These are phyloP conservation scores for Lobophora halterata DNA, from an alignment of 2,888 invertebrate genomes.

Conservation along the genomic window DNA sequence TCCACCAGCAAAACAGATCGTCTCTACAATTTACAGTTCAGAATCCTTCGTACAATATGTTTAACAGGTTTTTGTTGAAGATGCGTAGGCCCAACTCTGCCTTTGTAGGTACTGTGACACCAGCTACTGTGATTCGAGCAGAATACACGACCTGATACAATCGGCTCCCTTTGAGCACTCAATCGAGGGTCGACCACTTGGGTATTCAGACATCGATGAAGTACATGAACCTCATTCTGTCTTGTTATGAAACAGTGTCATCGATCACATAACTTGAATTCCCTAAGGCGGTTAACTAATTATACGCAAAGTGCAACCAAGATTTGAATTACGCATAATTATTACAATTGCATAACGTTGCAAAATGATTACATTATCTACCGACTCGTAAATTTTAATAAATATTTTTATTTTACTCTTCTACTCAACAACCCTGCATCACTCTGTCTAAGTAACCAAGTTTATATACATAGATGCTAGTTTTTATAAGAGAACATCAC, in stretches of 20 bases:
- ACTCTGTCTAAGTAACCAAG: too few species aligned
- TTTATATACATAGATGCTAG: too few species aligned
- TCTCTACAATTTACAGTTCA: too few species aligned
- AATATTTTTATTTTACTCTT: too few species aligned
- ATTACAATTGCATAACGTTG: slow-evolving; percentile 1
- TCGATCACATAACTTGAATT: slow-evolving; percentile 10
- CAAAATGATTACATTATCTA: too few species aligned
- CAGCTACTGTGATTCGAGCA: slow-evolving; percentile 2
- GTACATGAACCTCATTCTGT: slow-evolving; percentile 2
- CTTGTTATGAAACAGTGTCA: slow-evolving; percentile 11
- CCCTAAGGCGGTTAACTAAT: slow-evolving; percentile 14
- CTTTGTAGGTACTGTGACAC: slow-evolving; percentile 1
- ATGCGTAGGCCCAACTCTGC: slow-evolving; percentile 14
- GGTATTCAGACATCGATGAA: too few species aligned
- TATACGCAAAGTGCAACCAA: neutral
- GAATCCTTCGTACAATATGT: too few species aligned
- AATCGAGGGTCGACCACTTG: slow-evolving; percentile 1
- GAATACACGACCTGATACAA: slow-evolving; percentile 6
- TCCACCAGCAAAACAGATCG: too few species aligned
- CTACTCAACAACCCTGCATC: too few species aligned
- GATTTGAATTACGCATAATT: neutral
- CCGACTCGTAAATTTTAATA: too few species aligned
- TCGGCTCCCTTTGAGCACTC: slow-evolving; percentile 10
- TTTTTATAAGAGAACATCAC: too few species aligned
- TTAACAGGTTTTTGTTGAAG: slow-evolving; percentile 8